Evolutionary conservation across 1,140 invertebrate species (phyloP).

Genomic region (Melitaea cinxia): DNA sequence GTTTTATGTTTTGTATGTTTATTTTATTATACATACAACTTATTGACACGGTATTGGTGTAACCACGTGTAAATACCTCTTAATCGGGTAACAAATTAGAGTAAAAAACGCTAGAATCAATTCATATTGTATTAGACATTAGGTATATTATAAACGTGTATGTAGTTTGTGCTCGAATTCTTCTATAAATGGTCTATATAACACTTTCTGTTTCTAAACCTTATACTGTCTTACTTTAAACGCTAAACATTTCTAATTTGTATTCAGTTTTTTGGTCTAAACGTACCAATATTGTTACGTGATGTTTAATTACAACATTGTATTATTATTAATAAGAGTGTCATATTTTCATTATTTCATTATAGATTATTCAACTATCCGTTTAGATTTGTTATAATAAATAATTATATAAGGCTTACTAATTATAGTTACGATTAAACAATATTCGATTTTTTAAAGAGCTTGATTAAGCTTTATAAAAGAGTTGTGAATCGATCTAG

Average conservation of each 20-base stretch:
- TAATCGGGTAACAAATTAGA: constrained; percentile 15
- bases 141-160: constrained; percentile 29
- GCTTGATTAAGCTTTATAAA: constrained; percentile 80
- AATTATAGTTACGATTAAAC: constrained; percentile 38
- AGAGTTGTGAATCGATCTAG: constrained; percentile 80
- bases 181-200: constrained; percentile 66
- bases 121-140: constrained; percentile 24
- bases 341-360: constrained; percentile 8
- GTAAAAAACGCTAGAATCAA: constrained; percentile 22
- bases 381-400: constrained; percentile 20
- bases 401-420: constrained; percentile 40
- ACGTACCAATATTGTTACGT: constrained; percentile 26
- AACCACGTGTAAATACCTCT: constrained; percentile 9
- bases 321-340: constrained; percentile 1
- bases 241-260: constrained; percentile 17
- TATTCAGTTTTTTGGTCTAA: constrained; percentile 19
- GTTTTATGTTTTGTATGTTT: not conserved
- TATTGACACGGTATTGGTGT: not conserved
- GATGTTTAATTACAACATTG: constrained; percentile 20
- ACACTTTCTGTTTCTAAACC: constrained; percentile 60
- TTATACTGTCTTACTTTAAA: constrained; percentile 24
- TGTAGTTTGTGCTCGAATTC: constrained; percentile 44
- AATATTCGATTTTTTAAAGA: constrained; percentile 71
- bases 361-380: constrained; percentile 18
- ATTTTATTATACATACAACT: not conserved